Base-by-base conservation (phyloP, 2,888 invertebrate genomes). In the Dermolepida albohirtum region DNA sequence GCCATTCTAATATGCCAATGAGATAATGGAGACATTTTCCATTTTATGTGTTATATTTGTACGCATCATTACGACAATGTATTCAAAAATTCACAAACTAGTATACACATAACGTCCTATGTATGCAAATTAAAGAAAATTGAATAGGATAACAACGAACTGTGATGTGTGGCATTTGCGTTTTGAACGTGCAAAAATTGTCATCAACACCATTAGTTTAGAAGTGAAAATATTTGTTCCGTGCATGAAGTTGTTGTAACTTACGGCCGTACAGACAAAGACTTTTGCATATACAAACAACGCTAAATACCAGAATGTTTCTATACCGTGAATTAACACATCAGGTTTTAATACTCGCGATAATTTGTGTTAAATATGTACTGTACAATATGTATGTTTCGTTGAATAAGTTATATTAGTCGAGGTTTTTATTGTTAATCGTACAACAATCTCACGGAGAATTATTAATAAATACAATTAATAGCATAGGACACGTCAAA, bases 171-270 rank as follows among this genome's bases (percentile, higher is more conserved):
- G 52, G 52, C 43, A 54, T 43, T 64, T 16, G 29, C 54, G 39
- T 64, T 64, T 64, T 64, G 51, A 64, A 64, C 64, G 64, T 64
- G 64, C 52, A 64, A 52, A 64, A 64, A 54, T 64, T 43, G 64
- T 44, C 64, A 64, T 64, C 64, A 54, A 17, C 52, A 64, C 44
- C 54, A 64, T 64, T 64, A 64, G 64, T 64, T 44, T 41, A 44
- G 64, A 54, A 52, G 54, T 41, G 64, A 54, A 64, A 52, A 64
- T 43, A 51, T 64, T 64, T 62, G 59, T 62, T 47, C 59, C 34
- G 47, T 6, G 59, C 59, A 62, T 62, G 47, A 47, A 62, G 59
- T 34, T 16, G 59, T 62, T 62, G 59, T 47, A 62, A 34, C 59
- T 62, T 62, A 47, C 17, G 29, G 47, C 16, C 39, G 47, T 34